phyloP scores from a whole-genome alignment of 1,140 invertebrate species.

The Popillia japonica region DNA sequence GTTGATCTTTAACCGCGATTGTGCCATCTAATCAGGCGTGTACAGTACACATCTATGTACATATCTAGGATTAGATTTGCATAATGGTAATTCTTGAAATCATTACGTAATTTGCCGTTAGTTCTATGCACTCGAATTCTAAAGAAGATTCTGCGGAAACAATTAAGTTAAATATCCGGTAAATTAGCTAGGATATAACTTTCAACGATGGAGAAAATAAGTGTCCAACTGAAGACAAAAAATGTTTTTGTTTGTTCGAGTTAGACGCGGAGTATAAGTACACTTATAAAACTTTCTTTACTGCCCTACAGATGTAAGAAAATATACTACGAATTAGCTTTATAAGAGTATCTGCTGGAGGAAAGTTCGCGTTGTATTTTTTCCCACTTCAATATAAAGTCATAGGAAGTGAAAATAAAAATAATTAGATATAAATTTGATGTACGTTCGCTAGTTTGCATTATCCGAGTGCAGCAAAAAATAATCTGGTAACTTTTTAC shows the following conservation, averaged over 20 bases:
- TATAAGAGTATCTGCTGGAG: background rate
- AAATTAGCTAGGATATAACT: background rate
- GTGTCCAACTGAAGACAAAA: background rate
- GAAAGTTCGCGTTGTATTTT: background rate
- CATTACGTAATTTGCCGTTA: too few relatives aligned
- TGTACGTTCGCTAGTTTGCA: background rate
- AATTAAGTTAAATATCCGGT: background rate
- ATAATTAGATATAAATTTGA: background rate
- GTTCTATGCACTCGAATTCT: too few relatives aligned
- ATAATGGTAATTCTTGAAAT: too few relatives aligned
- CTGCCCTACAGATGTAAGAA: background rate
- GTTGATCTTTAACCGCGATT: too few relatives aligned
- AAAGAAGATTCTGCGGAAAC: too few relatives aligned
- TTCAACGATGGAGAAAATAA: background rate
- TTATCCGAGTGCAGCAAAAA: too few relatives aligned
- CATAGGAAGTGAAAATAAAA: background rate
- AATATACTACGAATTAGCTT: too few relatives aligned
- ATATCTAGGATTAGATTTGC: too few relatives aligned
- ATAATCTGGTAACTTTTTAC: background rate
- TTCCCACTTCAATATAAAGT: background rate
- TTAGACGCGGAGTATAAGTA: background rate
- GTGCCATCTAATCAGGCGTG: too few relatives aligned
- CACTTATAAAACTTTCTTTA: background rate
- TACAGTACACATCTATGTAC: too few relatives aligned
- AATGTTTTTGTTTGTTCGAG: background rate